phyloP scores from a whole-genome alignment of 2,113 vertebrate species.

The Hyperopisus bebe region DNA sequence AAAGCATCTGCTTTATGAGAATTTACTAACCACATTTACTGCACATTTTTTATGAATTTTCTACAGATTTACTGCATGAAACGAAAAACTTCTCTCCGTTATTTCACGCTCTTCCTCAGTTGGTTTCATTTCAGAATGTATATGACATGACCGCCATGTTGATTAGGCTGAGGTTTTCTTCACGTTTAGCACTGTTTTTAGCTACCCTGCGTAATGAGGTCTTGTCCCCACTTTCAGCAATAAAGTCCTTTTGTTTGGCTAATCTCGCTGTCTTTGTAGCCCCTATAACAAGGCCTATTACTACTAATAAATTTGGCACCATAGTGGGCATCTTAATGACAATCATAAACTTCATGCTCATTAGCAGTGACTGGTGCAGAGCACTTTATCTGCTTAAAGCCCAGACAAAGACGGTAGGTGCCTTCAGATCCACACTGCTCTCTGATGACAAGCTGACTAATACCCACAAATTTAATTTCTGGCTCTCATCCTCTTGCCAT shows the following conservation, averaged over 20 bases:
- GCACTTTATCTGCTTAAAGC: not conserved
- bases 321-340: not conserved
- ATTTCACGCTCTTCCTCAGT: not conserved
- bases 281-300: not conserved
- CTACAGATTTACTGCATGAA: not conserved
- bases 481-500: not conserved
- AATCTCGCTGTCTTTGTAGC: not conserved
- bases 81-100: not conserved
- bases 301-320: not conserved
- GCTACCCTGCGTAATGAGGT: not conserved
- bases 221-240: not conserved
- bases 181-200: not conserved
- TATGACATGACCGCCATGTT: not conserved
- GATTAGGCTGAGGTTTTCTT: not conserved
- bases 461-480: not conserved
- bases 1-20: not conserved
- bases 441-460: not conserved
- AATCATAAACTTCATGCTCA: not conserved
- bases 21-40: not conserved
- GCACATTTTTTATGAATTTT: not conserved
- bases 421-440: not conserved
- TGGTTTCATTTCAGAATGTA: not conserved
- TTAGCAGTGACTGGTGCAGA: not conserved
- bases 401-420: not conserved
- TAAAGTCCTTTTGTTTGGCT: not conserved